phyloP scores from a whole-genome alignment of 2,888 invertebrate species.

The Leptinotarsa juncta region DNA sequence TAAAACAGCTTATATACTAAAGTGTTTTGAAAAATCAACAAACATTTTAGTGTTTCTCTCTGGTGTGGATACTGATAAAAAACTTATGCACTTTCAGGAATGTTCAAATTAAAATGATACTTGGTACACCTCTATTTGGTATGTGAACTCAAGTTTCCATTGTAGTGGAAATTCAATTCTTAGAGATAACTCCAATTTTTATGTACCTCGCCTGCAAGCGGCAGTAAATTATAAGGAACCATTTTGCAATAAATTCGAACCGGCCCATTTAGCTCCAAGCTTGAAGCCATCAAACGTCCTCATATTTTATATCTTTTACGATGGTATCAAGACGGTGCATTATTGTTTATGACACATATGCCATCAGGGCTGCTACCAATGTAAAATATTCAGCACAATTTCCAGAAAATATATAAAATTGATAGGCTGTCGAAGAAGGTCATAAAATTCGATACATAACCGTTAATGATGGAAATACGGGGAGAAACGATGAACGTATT shows the following conservation, averaged over 20 bases:
- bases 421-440: constrained; percentile 32
- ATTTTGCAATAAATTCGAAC: constrained; percentile 37
- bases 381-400: constrained; percentile 37
- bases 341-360: constrained; percentile 34
- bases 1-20: too few species aligned
- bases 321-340: constrained; percentile 37
- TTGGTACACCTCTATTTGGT: background rate
- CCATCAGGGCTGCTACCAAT: constrained; percentile 28
- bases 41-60: too few species aligned
- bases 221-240: constrained; percentile 31
- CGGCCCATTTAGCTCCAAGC: constrained; percentile 36
- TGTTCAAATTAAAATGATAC: too few species aligned
- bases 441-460: constrained; percentile 6
- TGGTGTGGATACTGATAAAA: too few species aligned
- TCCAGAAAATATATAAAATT: constrained; percentile 33
- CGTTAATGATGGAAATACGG: constrained; percentile 2
- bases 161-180: constrained; percentile 12
- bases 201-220: background rate
- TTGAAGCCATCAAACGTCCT: constrained; percentile 24
- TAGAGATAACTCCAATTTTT: constrained; percentile 1
- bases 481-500: background rate
- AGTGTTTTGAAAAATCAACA: too few species aligned
- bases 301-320: constrained; percentile 35
- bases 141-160: background rate
- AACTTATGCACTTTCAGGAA: too few species aligned